Conservation (phyloP, 2,888 invertebrate genomes). For the Cryptophagus acutangulus region DNA sequence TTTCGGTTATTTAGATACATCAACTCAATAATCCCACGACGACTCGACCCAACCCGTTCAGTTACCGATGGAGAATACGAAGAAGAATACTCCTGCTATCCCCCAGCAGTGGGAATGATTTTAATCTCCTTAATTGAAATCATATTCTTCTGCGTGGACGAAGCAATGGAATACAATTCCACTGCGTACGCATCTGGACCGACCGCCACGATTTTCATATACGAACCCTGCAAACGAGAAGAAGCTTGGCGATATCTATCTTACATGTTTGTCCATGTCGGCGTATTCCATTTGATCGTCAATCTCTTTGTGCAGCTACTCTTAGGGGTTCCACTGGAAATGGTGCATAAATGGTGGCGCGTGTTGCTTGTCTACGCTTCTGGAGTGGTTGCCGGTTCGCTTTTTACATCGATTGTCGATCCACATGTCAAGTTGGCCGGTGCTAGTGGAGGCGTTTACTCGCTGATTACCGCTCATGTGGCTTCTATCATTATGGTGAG, state of each 20-base stretch:
- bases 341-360: slow-evolving; percentile 95
- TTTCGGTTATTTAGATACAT: slow-evolving; percentile 30
- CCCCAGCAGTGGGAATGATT: slow-evolving; percentile 89
- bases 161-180: slow-evolving; percentile 34
- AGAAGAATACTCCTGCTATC: slow-evolving; percentile 88
- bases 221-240: slow-evolving; percentile 76
- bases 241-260: slow-evolving; percentile 92
- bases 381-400: slow-evolving; percentile 79
- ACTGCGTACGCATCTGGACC: slow-evolving; percentile 56
- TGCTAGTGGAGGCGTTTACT: slow-evolving; percentile 93
- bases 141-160: slow-evolving; percentile 55
- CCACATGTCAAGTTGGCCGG: slow-evolving; percentile 81
- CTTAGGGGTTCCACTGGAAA: slow-evolving; percentile 89
- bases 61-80: slow-evolving; percentile 57
- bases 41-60: slow-evolving; percentile 23
- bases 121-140: slow-evolving; percentile 85
- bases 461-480: slow-evolving; percentile 87
- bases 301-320: slow-evolving; percentile 89
- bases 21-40: slow-evolving; percentile 29
- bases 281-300: slow-evolving; percentile 81
- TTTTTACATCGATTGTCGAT: slow-evolving; percentile 76
- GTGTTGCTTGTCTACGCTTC: slow-evolving; percentile 77
- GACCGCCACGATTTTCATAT: slow-evolving; percentile 65
- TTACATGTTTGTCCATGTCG: slow-evolving; percentile 96
- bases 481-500: slow-evolving; percentile 83